Evolutionary conservation across 1,140 invertebrate genomes (phyloP), one percentile per base, ranked within the genome.

Genomic region (Paracyclopina nana): DNA sequence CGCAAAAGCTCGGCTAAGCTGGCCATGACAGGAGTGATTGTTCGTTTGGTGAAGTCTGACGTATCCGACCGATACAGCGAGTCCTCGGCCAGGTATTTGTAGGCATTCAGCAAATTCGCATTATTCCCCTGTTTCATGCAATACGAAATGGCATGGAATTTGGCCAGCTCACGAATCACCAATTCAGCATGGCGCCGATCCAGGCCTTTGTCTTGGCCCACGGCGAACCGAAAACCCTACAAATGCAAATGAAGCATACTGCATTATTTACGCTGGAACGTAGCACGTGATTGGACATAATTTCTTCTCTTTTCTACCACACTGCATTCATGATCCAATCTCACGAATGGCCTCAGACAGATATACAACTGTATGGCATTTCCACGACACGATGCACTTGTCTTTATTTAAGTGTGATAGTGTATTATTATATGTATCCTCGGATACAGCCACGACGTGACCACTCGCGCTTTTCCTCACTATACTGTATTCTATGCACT

Each of bases 131-230:
- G 30, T 16, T 40, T 44, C 50, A 52, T 52, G 30, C 50, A 52
- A 28, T 20, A 52, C 12, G 31, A 46, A 6, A 52, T 52, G 25
- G 50, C 50, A 18, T 52, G 50, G 27, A 52, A 52, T 22, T 52
- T 52, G 18, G 50, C 50, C 20, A 52, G 20, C 27, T 52, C 50
- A 6, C 50, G 16, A 14, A 52, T 44, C 34, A 40, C 34, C 12
- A 52, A 22, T 38, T 52, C 50, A 8, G 50, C 38, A 28, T 52
- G 50, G 2, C 45, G 45, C 16, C 45, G 45, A 31, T 48, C 45
- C 14, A 48, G 28, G n/a, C 45, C 45, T 16, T 27, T 29, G 25
- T 48, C 45, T 26, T 48, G 45, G 30, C 30, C 30, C 6, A 48
- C 20, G 6, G 45, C 45, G 16, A 48, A 48, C 4, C 16, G 16